These are phyloP conservation scores for Pogonomyrmex barbatus DNA, from an alignment of 1,140 invertebrate genomes.

Conservation along the genomic window DNA sequence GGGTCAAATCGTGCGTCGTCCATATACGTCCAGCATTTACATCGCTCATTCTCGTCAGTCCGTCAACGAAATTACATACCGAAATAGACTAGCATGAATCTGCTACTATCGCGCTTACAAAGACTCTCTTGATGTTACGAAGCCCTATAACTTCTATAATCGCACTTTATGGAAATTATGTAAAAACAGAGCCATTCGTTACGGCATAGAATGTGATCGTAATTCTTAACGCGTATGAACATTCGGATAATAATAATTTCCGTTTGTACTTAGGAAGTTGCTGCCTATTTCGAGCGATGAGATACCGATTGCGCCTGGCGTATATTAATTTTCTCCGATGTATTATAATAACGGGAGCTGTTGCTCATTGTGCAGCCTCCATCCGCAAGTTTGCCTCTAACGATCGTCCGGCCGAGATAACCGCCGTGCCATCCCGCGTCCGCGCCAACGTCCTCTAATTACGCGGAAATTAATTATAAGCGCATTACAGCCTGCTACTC, in stretches of 20 bases:
- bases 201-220: not conserved
- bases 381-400: constrained; percentile 65
- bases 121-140: not conserved
- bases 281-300: constrained; percentile 55
- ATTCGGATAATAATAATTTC: constrained; percentile 39
- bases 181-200: constrained; percentile 1
- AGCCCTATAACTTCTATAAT: not conserved
- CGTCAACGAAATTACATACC: constrained; percentile 62
- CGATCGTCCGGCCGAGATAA: constrained; percentile 78
- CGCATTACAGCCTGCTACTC: constrained; percentile 46
- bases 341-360: constrained; percentile 70
- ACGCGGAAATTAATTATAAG: constrained; percentile 79
- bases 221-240: not conserved
- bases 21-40: constrained; percentile 51
- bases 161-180: not conserved
- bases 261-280: constrained; percentile 41
- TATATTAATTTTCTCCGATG: constrained; percentile 68
- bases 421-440: constrained; percentile 65
- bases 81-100: constrained; percentile 36
- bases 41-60: constrained; percentile 41
- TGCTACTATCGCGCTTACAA: not conserved
- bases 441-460: constrained; percentile 75
- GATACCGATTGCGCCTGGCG: constrained; percentile 45
- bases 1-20: constrained; percentile 60
- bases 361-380: constrained; percentile 67